Base-by-base conservation (phyloP, 2,113 vertebrate genomes). In the Abramis brama region DNA sequence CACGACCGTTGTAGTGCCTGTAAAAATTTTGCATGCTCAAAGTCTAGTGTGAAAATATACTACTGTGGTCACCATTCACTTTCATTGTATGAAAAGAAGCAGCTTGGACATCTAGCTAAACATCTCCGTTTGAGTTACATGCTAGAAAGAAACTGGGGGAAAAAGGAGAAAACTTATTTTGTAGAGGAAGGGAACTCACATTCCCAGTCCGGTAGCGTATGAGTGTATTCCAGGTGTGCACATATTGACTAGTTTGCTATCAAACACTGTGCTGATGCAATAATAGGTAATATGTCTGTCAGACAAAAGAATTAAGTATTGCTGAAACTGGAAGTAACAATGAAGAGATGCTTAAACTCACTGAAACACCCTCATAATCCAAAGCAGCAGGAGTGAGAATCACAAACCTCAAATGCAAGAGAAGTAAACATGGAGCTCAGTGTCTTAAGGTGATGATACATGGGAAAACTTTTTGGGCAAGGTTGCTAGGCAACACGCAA, bases 181-280 rank as follows among this genome's bases (percentile, higher is more conserved):
- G 30, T 9, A 19, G 19, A 59, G 30, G 25, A n/a, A 60, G 33
- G 21, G 17, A 10, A 27, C 8, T 80, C 6, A 2, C 11, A 60
- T n/a, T 39, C 5, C 19, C 75, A 79, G 39, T n/a, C 33, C 5
- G 59, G 8, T 4, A 36, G 15, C 30, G 33, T 66, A 45, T 27
- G 4, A 30, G 9, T n/a, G 25, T 21, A 62, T 50, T 76, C 57
- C 83, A 84, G 55, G 71, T 50, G 10, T 13, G 71, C 19, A 57
- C 25, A 19, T 39, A 30, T 19, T 50, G 52, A 81, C 78, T 74
- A 79, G 59, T 75, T 75, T 75, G 19, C 77, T 52, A 52, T 75
- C 78, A 33, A 27, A 82, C 17, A 52, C 68, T 52, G 39, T 6
- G 66, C 78, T 86, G 85, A 82, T 82, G 85, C 79, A 86, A 86